Evolutionary conservation across 2,797 vertebrate species (phyloP), one percentile per base, ranked within the genome.

Genomic region (Falco cherrug): DNA sequence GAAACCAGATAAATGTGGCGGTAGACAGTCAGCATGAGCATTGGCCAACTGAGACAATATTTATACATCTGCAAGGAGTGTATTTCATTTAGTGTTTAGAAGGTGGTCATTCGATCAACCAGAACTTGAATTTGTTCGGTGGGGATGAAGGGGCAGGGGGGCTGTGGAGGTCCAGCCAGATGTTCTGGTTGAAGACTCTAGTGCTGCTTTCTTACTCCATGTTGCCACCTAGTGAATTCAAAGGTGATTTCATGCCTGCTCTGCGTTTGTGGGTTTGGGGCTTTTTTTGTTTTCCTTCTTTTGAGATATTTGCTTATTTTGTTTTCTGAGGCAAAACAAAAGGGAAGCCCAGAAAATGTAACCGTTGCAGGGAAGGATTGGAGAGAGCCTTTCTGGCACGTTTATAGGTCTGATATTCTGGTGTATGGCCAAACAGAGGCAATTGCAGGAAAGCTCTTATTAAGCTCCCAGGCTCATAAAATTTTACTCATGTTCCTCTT

Each of bases 161-260:
- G 31, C 35, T 75, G 13, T 16, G 41, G 51, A 90, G 43, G 7
- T 82, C 54, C 64, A 35, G 25, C 57, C 63, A 93, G 59, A 68
- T 56, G 75, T 77, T 73, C 59, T 18, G 25, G 12, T 43, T 57
- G 33, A 71, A 63, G 64, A 35, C 17, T 21, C 24, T 3, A 12
- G 35, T 15, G 51, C 10, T 10, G 45, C 68, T 95, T 91, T 89
- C 75, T 70, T 79, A 54, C 87, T 92, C 68, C 16, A 4, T 37
- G 54, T 92, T 87, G 91, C 93, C 95, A 93, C 84, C 91, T 88
- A 92, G 83, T 90, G 93, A 85, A 79, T 25, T 35, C 39, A 54
- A 39, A n/a, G 26, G 25, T 43, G 17, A 35, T 61, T 82, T 71
- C 33, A 15, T 35, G n/a, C 13, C 43, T 47, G 70, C n/a, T 35